Percentiles rank a stretch among this genome's conserved stretches.
phyloP scores from a whole-genome alignment of 2,888 invertebrate genomes.

The Cabera pusaria region DNA sequence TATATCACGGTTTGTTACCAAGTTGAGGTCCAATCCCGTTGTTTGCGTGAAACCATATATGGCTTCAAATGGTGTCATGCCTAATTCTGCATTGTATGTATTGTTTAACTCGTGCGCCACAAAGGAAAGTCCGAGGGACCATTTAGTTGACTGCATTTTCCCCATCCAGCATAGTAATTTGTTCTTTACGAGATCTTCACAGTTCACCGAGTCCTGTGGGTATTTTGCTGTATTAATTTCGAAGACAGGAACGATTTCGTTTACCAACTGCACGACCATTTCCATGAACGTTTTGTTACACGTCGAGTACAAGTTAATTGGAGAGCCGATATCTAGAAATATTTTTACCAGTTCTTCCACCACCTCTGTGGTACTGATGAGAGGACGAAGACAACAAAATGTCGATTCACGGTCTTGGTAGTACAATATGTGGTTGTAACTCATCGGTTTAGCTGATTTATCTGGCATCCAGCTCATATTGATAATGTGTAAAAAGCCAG shows the following conservation, averaged over 20 bases:
- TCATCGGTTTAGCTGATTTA: neutral
- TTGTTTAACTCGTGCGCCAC: conserved; percentile 2
- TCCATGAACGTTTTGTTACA: no score
- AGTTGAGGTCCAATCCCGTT: no score
- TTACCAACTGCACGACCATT: no score
- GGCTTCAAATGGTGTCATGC: conserved; percentile 3
- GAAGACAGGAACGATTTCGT: no score
- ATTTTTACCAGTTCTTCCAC: neutral
- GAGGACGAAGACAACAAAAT: conserved; percentile 1
- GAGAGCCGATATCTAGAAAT: conserved; percentile 1
- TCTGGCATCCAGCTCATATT: conserved; percentile 6
- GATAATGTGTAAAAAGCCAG: conserved; percentile 1
- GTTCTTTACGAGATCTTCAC: conserved; percentile 1
- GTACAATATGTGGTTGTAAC: conserved; percentile 4
- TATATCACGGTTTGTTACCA: no score
- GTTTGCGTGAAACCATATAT: neutral
- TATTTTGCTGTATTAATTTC: no score
- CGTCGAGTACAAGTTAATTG: neutral
- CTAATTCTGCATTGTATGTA: conserved; percentile 1
- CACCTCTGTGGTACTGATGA: neutral
- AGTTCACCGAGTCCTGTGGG: no score
- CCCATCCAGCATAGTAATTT: conserved; percentile 4
- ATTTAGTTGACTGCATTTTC: neutral
- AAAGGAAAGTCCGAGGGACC: conserved; percentile 3
- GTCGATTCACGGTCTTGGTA: conserved; percentile 3